These are phyloP conservation scores for Rhinella marina DNA, from an alignment of 2,797 vertebrate genomes.

Conservation along the genomic window DNA sequence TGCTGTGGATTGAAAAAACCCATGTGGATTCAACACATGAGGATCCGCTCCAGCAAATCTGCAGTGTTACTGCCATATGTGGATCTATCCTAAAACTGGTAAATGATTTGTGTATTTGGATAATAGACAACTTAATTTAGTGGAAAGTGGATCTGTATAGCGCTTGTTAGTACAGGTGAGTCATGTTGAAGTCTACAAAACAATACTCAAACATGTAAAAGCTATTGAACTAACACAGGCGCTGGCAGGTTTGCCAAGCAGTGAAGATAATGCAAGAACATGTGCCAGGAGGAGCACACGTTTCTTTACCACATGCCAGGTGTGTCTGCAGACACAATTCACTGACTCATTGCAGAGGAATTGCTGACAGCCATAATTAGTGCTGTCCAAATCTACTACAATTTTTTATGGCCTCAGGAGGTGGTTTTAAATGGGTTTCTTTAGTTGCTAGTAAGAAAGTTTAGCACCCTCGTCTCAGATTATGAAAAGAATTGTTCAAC, in stretches of 20 bases:
- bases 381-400: constrained; percentile 19
- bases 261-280: constrained; percentile 2
- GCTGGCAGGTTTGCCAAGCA: not conserved
- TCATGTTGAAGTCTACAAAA: not conserved
- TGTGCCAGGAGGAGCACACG: constrained; percentile 25
- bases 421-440: constrained; percentile 5
- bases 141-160: not conserved
- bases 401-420: constrained; percentile 45
- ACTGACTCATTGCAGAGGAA: constrained; percentile 42
- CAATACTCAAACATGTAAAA: not conserved
- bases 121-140: not conserved
- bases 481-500: not conserved
- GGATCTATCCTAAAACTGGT: too few relatives aligned
- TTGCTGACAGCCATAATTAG: constrained; percentile 51
- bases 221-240: not conserved
- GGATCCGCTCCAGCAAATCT: too few relatives aligned
- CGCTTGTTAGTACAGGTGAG: not conserved
- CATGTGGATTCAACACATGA: too few relatives aligned
- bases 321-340: constrained; percentile 51
- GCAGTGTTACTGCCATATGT: too few relatives aligned
- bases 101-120: not conserved
- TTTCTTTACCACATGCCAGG: constrained; percentile 41
- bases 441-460: constrained; percentile 20
- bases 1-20: too few relatives aligned
- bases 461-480: not conserved